Conservation (phyloP, 2,113 vertebrate genomes). For the Platichthys flesus region DNA sequence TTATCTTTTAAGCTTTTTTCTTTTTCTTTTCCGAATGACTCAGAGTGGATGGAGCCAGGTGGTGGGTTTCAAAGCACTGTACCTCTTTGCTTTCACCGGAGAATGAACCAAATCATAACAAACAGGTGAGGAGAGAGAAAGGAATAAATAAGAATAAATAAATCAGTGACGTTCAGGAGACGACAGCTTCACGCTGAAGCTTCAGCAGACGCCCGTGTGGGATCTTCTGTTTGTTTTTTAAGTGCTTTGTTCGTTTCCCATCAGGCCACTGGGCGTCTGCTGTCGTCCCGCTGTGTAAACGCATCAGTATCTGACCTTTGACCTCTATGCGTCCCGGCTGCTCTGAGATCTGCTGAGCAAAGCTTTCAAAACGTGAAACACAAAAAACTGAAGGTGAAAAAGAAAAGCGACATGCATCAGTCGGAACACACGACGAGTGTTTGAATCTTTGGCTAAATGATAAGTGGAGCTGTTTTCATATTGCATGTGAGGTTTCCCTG, state of each 20-base stretch:
- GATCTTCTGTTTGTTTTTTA: constrained; percentile 51
- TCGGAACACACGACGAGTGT: constrained; percentile 49
- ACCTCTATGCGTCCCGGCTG: background rate
- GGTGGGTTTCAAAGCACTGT: constrained; percentile 25
- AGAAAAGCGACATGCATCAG: constrained; percentile 45
- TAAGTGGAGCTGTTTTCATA: constrained; percentile 68
- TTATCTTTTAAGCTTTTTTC: background rate
- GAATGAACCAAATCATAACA: constrained; percentile 21
- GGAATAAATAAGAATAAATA: constrained; percentile 80
- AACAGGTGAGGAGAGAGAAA: constrained; percentile 2
- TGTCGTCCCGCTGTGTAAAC: background rate
- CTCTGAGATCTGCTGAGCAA: constrained; percentile 1
- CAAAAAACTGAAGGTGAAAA: constrained; percentile 27
- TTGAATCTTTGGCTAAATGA: constrained; percentile 77
- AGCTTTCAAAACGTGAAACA: constrained; percentile 1
- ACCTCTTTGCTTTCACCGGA: constrained; percentile 52
- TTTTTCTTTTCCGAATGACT: constrained; percentile 14
- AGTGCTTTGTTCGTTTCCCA: constrained; percentile 56
- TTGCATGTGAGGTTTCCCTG: constrained; percentile 68
- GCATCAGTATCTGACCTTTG: background rate
- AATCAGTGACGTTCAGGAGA: constrained; percentile 7
- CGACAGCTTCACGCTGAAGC: constrained; percentile 45
- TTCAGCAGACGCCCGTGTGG: constrained; percentile 42
- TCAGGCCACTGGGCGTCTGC: background rate
- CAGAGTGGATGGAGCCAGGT: constrained; percentile 3